Evolutionary conservation across 2,797 vertebrate species (phyloP), one percentile per base, ranked within the genome.

Genomic region (Trematomus bernacchii): DNA sequence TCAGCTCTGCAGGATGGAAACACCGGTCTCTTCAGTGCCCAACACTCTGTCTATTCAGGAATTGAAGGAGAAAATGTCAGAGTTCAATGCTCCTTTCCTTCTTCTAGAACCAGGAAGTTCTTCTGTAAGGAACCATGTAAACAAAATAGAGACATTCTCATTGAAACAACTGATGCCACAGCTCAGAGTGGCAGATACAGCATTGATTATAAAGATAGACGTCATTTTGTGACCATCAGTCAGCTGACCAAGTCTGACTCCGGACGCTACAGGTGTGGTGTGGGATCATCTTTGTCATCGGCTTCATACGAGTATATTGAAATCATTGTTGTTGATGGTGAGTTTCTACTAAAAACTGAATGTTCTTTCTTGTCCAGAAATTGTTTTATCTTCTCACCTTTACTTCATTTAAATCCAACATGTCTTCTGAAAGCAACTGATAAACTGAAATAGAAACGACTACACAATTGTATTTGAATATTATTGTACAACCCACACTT

Each of bases 31-130:
- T n/a, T n/a, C n/a, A n/a, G n/a, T n/a, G n/a, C n/a, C n/a, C n/a
- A n/a, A n/a, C n/a, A n/a, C n/a, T n/a, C n/a, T n/a, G 0, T 47
- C 30, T 21, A 11, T 9, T 0, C 27, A 40, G 0, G 2, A 58
- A 3, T 10, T 59, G 44, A 57, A 54, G 66, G 54, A 69, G 15
- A 1, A 50, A 3, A 10, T 10, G 6, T 48, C 11, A 1, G 0
- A 42, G 0, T 50, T 18, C 0, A 0, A 0, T 69, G 66, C 12
- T 2, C 0, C 5, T 23, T 21, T 2, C 0, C 4, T 48, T 9
- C 0, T 0, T 2, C 13, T 0, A 3, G 1, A 18, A 18, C 0
- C 6, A 18, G 2, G 1, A 58, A 13, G 10, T 0, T 5, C 10
- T 58, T 68, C 53, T 58, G 66, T 15, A 68, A 23, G 44, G 44